A percentile compares a stretch with the other conserved stretches of the same genome.
phyloP scores from a whole-genome alignment of 2,113 vertebrate species.

The Actenoides lindsayi region DNA sequence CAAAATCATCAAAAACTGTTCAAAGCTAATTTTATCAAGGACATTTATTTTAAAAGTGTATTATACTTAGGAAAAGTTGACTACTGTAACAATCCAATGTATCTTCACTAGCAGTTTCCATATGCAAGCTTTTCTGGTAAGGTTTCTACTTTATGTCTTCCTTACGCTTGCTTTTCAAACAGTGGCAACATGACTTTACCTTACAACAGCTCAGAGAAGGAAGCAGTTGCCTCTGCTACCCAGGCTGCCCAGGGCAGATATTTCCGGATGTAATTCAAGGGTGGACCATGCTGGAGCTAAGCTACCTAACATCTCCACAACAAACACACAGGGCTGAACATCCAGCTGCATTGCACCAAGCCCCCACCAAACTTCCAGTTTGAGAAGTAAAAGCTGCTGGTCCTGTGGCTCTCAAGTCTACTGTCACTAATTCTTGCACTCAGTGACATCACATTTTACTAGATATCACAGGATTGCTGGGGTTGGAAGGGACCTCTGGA shows the following conservation, averaged over 20 bases:
- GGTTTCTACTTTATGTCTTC: neutral
- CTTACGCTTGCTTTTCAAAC: neutral
- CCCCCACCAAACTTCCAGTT: neutral
- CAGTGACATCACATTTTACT: neutral
- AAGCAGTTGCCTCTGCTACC: neutral
- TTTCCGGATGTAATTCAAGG: neutral
- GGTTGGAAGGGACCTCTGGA: too few relatives aligned
- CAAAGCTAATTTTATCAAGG: neutral
- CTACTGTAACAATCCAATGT: neutral
- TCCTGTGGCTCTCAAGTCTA: neutral
- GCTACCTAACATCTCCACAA: neutral
- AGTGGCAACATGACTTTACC: neutral
- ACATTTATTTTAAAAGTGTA: neutral
- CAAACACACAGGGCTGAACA: neutral
- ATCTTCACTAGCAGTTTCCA: neutral
- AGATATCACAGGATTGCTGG: too few relatives aligned
- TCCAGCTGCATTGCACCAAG: neutral
- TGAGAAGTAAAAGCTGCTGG: neutral
- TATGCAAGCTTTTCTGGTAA: neutral
- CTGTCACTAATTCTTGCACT: too few relatives aligned
- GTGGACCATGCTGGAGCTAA: neutral
- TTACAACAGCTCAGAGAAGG: neutral
- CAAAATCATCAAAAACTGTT: neutral
- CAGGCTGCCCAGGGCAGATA: neutral
- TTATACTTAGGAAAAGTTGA: neutral